Evolutionary conservation across 2,797 vertebrate genomes (phyloP), one percentile per base, ranked within the genome.

Genomic region (Etheostoma nigrum): DNA sequence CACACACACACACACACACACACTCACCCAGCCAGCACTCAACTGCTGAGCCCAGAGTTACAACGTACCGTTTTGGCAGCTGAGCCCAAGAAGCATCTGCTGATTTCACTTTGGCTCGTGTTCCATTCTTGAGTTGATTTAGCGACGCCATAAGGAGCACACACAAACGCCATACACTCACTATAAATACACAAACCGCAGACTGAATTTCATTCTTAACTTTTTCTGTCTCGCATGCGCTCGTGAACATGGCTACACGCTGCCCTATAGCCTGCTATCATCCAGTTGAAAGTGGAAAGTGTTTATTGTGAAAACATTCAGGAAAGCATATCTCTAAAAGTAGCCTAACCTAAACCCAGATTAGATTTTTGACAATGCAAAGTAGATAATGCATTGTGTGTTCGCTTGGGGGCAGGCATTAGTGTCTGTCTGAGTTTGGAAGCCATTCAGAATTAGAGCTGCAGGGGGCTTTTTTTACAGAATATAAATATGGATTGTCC

Each of bases 141-240:
- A 84, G 78, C 61, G 54, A 59, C 11, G 14, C 78, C 71, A 84
- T 78, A 83, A 76, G 79, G 54, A 83, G 74, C n/a, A 6, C 49
- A 33, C 58, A 82, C 83, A 76, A 68, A 85, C 70, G 45, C 63
- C 45, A 27, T 75, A 63, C 55, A 12, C 51, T 74, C 44, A 25
- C 86, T 90, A 89, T 84, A 82, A 87, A 89, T 86, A 91, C 78
- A 79, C 79, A 69, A 70, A 71, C 84, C 53, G 12, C 90, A 86
- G 74, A 42, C 81, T 67, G 67, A 48, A 58, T 76, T 64, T 76
- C 47, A 44, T 84, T 84, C 80, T 69, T 71, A 40, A 40, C 49
- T 72, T 44, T 62, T 49, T 60, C 60, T 40, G 19, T 74, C 58
- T 68, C n/a, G 6, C 47, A 13, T 44, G 57, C 16, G 36, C 36